Evolutionary conservation across 2,113 vertebrate genomes (phyloP).

Genomic region (Solea senegalensis): DNA sequence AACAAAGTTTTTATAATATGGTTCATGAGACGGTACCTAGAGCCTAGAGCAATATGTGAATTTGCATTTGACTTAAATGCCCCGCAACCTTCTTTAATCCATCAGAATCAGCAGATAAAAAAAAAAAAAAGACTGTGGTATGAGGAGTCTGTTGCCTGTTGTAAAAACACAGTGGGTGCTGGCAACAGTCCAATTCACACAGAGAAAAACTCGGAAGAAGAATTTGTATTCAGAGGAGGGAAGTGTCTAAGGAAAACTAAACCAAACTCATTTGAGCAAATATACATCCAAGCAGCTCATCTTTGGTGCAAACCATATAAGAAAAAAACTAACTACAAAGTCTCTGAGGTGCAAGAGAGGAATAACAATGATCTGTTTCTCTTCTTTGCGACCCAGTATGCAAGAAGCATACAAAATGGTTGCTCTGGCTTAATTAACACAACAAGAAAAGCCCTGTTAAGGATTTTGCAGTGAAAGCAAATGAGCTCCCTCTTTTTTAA

Average conservation of each 20-base stretch:
- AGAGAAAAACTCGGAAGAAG: background rate
- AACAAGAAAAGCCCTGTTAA: slow-evolving; percentile 66
- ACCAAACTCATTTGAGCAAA: slow-evolving; percentile 49
- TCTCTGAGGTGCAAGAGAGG: slow-evolving; percentile 34
- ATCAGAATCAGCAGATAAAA: slow-evolving; percentile 16
- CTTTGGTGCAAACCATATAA: slow-evolving; percentile 32
- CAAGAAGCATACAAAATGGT: slow-evolving; percentile 59
- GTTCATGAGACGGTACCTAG: background rate
- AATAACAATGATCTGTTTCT: slow-evolving; percentile 56
- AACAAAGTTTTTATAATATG: background rate
- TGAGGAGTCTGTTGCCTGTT: slow-evolving; percentile 6
- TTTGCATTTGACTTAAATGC: slow-evolving; percentile 13
- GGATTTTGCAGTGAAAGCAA: slow-evolving; percentile 78
- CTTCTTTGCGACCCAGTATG: slow-evolving; percentile 23
- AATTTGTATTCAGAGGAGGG: slow-evolving; percentile 8
- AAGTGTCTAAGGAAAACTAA: slow-evolving; percentile 39
- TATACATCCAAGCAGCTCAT: slow-evolving; percentile 50
- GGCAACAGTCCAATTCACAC: slow-evolving; percentile 27
- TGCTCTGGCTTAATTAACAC: slow-evolving; percentile 72
- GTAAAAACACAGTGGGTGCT: slow-evolving; percentile 14
- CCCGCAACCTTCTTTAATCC: slow-evolving; percentile 2
- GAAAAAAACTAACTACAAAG: slow-evolving; percentile 34
- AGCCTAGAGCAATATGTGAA: background rate
- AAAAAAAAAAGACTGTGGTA: slow-evolving; percentile 10
- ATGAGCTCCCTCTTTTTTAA: slow-evolving; percentile 76